These are phyloP conservation scores for Agrochola litura DNA, from an alignment of 2,888 invertebrate genomes.

Conservation along the genomic window DNA sequence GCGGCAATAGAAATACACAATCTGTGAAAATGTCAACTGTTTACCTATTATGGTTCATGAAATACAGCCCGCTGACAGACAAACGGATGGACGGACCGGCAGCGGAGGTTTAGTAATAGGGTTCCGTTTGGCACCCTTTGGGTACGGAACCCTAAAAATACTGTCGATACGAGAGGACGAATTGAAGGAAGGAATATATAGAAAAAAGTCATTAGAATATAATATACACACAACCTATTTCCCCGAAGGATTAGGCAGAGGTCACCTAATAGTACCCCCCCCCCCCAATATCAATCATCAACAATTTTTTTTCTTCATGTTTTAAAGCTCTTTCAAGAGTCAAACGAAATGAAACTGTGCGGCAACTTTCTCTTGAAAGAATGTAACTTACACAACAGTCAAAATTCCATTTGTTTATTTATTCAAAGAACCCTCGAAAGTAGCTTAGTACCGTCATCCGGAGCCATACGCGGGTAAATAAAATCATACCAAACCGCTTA, in stretches of 20 bases:
- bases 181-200: too few relatives aligned
- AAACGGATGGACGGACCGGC: too few relatives aligned
- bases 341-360: neutral
- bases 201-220: too few relatives aligned
- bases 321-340: neutral
- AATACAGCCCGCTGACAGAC: too few relatives aligned
- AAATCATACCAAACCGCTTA: constrained; percentile 52
- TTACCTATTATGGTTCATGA: too few relatives aligned
- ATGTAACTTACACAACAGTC: neutral
- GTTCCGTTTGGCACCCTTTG: too few relatives aligned
- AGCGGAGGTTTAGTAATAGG: too few relatives aligned
- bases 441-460: constrained; percentile 12
- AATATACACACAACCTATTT: neutral
- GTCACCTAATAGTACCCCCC: neutral
- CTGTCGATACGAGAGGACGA: too few relatives aligned
- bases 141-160: too few relatives aligned
- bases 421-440: constrained; percentile 43
- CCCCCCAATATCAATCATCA: neutral
- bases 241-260: neutral
- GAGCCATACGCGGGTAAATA: constrained; percentile 25
- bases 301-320: neutral
- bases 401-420: constrained; percentile 33
- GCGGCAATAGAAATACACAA: too few relatives aligned
- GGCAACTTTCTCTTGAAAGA: neutral
- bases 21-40: too few relatives aligned